Percentiles rank a stretch among this genome's conserved stretches.
phyloP scores from a whole-genome alignment of 2,797 vertebrate genomes.

The Spondyliosoma cantharus region DNA sequence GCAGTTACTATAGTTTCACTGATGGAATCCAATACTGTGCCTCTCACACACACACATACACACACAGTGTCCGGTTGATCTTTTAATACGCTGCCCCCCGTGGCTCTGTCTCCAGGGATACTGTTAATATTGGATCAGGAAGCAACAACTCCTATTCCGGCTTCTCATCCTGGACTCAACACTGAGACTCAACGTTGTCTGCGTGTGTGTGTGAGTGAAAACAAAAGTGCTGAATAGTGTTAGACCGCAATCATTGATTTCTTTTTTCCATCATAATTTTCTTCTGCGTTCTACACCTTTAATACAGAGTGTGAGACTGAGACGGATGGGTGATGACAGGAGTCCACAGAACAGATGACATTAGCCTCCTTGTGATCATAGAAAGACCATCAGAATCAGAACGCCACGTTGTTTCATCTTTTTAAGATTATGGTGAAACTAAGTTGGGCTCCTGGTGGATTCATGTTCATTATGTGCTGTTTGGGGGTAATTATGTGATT shows the following conservation, averaged over 20 bases:
- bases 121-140: conserved; percentile 72
- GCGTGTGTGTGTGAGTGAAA: conserved; percentile 11
- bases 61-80: conserved; percentile 52
- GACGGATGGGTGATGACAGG: background rate
- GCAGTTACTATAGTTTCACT: conserved; percentile 69
- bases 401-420: no score
- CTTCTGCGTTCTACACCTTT: background rate
- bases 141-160: conserved; percentile 51
- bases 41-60: conserved; percentile 32
- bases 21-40: conserved; percentile 61
- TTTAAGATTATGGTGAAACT: background rate
- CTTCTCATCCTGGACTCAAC: conserved; percentile 62
- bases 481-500: background rate
- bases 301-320: background rate
- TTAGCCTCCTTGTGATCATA: background rate
- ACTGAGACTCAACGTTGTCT: conserved; percentile 2
- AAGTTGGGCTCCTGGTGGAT: background rate
- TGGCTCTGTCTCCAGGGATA: conserved; percentile 70
- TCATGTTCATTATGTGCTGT: background rate
- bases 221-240: conserved; percentile 2
- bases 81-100: conserved; percentile 60
- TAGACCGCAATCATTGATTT: background rate
- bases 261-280: background rate
- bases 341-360: background rate
- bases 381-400: no score